Percentiles rank a stretch among this genome's conserved stretches.
These are phyloP conservation scores for Drosophila tripunctata DNA, from an alignment of 2,888 invertebrate genomes.

Conservation along the genomic window DNA sequence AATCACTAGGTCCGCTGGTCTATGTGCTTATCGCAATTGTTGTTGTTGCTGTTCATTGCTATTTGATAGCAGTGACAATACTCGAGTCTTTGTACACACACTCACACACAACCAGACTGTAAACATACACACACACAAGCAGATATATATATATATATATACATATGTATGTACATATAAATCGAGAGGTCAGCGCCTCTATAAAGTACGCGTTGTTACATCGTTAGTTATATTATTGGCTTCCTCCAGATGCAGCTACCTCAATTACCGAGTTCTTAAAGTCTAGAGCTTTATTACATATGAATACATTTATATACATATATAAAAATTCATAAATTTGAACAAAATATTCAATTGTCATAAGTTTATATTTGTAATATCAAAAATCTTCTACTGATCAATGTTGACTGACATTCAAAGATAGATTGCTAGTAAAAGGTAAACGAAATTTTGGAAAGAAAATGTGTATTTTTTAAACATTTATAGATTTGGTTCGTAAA, in stretches of 20 bases:
- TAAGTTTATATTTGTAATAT: too few species aligned
- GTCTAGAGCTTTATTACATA: neutral
- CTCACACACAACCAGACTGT: slow-evolving; percentile 9
- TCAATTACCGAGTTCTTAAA: neutral
- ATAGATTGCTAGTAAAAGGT: too few species aligned
- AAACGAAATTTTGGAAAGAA: too few species aligned
- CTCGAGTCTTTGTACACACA: slow-evolving; percentile 19
- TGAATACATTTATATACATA: neutral
- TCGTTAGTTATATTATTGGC: slow-evolving; percentile 35
- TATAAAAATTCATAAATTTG: neutral
- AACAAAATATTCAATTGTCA: neutral
- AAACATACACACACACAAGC: neutral
- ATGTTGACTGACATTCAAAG: too few species aligned
- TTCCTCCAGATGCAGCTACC: neutral
- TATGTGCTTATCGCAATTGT: slow-evolving; percentile 43
- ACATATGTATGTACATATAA: neutral
- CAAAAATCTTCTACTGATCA: too few species aligned
- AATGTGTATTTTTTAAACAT: too few species aligned
- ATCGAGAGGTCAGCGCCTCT: slow-evolving; percentile 52
- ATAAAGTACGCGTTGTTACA: slow-evolving; percentile 41
- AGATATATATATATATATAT: neutral
- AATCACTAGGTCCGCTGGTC: slow-evolving; percentile 30
- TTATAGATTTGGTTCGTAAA: too few species aligned
- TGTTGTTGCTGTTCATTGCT: slow-evolving; percentile 17
- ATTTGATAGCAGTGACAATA: slow-evolving; percentile 63